Conservation (phyloP, 2,888 invertebrate species). For the Rapana venosa region DNA sequence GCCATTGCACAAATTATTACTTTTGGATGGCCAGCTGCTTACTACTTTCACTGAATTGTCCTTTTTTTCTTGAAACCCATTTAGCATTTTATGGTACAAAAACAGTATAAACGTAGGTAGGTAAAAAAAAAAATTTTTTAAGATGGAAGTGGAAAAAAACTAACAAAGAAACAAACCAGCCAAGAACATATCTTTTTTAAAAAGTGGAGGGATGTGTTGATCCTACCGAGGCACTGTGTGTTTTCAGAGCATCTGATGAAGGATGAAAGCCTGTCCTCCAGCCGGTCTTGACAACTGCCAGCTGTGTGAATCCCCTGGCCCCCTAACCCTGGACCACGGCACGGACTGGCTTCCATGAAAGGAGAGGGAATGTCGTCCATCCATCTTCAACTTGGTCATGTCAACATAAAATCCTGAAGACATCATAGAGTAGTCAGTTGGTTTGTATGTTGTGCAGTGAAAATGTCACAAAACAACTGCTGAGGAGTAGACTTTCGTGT, state of each 20-base stretch:
- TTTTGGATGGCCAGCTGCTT: too few relatives aligned
- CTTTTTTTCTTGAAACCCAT: too few relatives aligned
- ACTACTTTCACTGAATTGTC: too few relatives aligned
- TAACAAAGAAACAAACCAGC: too few relatives aligned
- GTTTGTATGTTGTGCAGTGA: too few relatives aligned
- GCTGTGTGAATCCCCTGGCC: neutral
- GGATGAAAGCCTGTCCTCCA: conserved; percentile 23
- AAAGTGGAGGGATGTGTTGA: too few relatives aligned
- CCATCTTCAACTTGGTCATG: neutral
- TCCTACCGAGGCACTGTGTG: neutral
- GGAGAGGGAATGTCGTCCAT: neutral
- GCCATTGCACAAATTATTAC: too few relatives aligned
- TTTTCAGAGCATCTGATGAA: conserved; percentile 41
- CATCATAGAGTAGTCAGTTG: neutral
- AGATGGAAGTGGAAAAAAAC: too few relatives aligned
- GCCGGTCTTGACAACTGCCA: conserved; percentile 26
- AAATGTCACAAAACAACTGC: neutral
- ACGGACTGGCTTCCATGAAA: neutral
- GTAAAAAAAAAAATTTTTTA: too few relatives aligned
- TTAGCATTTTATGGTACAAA: too few relatives aligned
- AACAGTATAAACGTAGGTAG: too few relatives aligned
- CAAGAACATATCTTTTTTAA: too few relatives aligned
- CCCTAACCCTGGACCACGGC: neutral
- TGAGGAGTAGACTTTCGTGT: neutral
- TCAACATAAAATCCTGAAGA: neutral